Evolutionary conservation across 2,113 vertebrate species (phyloP).

Genomic region (Fulica atra): DNA sequence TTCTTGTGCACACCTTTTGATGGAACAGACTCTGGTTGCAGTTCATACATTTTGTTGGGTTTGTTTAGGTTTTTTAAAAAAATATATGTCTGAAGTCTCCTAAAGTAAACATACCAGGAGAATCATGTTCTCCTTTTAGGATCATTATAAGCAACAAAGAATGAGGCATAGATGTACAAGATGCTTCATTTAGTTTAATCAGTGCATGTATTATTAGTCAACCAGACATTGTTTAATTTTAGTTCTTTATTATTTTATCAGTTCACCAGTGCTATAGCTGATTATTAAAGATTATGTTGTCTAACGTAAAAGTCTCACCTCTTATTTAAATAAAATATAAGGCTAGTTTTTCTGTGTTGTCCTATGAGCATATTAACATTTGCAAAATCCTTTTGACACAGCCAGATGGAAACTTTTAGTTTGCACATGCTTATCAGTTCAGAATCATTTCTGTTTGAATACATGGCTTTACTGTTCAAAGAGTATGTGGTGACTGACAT

Average conservation of each 20-base stretch:
- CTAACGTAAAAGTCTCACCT: neutral
- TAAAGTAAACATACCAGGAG: neutral
- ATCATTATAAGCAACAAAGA: neutral
- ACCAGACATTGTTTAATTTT: neutral
- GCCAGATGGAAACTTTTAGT: neutral
- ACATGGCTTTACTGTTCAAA: neutral
- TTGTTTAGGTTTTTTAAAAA: neutral
- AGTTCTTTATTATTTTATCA: slow-evolving; percentile 9
- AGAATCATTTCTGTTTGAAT: neutral
- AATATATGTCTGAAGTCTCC: neutral
- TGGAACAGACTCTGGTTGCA: neutral
- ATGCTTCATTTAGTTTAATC: neutral
- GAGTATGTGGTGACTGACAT: neutral
- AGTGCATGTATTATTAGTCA: neutral
- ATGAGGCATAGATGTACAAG: neutral
- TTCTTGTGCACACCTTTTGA: neutral
- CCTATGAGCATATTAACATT: neutral
- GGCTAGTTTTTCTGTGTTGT: neutral
- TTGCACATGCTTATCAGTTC: neutral
- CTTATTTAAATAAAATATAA: neutral
- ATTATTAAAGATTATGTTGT: neutral
- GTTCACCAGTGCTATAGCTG: neutral
- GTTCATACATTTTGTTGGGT: neutral
- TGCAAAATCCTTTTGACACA: neutral
- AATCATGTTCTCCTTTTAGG: neutral